A percentile compares a stretch with the other conserved stretches of the same genome.
Evolutionary conservation across 1,140 invertebrate species (phyloP).

Genomic region (Planococcus citri): DNA sequence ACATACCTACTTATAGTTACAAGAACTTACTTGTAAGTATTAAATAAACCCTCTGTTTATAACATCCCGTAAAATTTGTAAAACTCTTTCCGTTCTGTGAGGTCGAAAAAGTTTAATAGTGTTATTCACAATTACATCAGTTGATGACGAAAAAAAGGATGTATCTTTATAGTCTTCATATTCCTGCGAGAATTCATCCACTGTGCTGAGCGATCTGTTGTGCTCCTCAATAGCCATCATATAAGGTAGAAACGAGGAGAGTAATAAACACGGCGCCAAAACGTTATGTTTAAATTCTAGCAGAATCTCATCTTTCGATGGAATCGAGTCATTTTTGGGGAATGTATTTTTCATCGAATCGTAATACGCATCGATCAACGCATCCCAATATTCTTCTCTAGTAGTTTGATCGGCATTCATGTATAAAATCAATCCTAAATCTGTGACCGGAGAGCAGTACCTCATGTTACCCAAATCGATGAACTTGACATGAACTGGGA

Average conservation of each 20-base stretch:
- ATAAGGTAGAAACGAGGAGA: not conserved
- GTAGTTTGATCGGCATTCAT: conserved; percentile 29
- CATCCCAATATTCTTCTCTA: conserved; percentile 28
- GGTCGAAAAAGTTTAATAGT: too few species aligned
- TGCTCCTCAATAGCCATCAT: not conserved
- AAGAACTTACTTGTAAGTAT: too few species aligned
- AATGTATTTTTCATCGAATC: not conserved
- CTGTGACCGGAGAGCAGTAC: conserved; percentile 33
- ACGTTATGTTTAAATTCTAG: not conserved
- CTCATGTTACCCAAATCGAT: conserved; percentile 34
- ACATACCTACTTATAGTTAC: too few species aligned
- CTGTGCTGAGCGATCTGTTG: too few species aligned
- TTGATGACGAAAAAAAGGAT: too few species aligned
- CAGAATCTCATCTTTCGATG: not conserved
- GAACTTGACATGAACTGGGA: conserved; percentile 30
- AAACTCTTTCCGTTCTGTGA: too few species aligned
- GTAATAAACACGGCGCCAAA: not conserved
- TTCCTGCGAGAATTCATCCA: too few species aligned
- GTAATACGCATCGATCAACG: conserved; percentile 32
- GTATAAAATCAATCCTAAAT: conserved; percentile 35
- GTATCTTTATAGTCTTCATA: too few species aligned
- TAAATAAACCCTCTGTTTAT: too few species aligned
- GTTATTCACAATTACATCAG: too few species aligned
- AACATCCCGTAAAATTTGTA: too few species aligned
- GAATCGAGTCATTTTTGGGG: not conserved